Evolutionary conservation across 30 jellyfish, hydroid and myxozoan species (phyloP).

Genomic region (Aurelia sp.): DNA sequence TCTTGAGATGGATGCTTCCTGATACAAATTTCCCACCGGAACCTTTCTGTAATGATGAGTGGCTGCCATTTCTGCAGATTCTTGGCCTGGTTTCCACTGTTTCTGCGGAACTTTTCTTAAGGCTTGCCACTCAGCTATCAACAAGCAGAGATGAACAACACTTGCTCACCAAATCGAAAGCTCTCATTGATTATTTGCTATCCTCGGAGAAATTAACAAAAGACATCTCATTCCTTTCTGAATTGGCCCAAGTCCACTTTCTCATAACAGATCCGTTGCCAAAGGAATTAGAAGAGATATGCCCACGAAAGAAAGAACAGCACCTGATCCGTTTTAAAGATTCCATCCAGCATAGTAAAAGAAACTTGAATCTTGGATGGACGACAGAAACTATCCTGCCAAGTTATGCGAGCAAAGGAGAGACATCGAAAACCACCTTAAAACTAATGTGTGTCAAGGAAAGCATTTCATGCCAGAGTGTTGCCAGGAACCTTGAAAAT

Average conservation of each 20-base stretch:
- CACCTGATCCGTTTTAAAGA: constrained; percentile 10
- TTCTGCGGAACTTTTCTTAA: constrained; percentile 22
- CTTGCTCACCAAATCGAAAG: constrained; percentile 11
- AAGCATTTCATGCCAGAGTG: background rate
- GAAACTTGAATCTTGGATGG: constrained; percentile 27
- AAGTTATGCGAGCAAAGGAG: background rate
- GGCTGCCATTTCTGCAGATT: constrained; percentile 58
- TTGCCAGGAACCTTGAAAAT: constrained; percentile 36
- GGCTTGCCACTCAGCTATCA: constrained; percentile 53
- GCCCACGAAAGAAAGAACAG: background rate
- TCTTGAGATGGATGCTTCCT: constrained; percentile 39
- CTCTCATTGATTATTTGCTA: constrained; percentile 12
- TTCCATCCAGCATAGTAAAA: background rate
- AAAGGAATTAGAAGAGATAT: background rate
- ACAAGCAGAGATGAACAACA: background rate
- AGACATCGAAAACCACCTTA: background rate
- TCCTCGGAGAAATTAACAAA: background rate
- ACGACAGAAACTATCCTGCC: constrained; percentile 47
- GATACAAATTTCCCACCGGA: constrained; percentile 64
- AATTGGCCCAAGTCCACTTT: constrained; percentile 22
- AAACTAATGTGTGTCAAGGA: background rate
- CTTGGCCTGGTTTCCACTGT: constrained; percentile 54
- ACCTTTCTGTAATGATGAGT: constrained; percentile 1
- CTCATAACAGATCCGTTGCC: constrained; percentile 20
- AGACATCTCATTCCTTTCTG: background rate